Evolutionary conservation across 2,888 invertebrate species (phyloP), one percentile per base, ranked within the genome.

Genomic region (Cepaea hortensis): DNA sequence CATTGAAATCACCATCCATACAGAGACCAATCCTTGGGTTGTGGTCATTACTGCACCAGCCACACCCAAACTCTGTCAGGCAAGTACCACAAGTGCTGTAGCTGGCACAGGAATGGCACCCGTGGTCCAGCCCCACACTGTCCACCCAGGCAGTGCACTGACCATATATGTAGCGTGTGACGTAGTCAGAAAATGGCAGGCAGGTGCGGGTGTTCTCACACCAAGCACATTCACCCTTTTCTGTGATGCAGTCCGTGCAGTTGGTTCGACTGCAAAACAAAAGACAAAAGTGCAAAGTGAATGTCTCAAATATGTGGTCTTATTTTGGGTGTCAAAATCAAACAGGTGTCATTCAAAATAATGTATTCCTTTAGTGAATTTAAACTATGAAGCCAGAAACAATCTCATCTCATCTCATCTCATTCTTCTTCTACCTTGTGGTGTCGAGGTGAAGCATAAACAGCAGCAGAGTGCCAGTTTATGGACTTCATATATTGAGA

Each of bases 131-230:
- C 20, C 89, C 91, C 84, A 93, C 93, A 87, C 93, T 93, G 94
- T 98, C 98, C 88, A 98, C 96, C 98, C 98, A 98, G 94, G 98
- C 97, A 72, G 97, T 96, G 92, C 98, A 98, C 93, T 97, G 96
- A 0, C 98, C 98, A 94, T 98, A 98, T 93, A 98, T 97, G 95
- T 97, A 98, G 93, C 98, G 97, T 90, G 98, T 97, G 11, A 98
- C 98, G 94, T 98, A 98, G 1, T 98, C 97, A n/a, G 98, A 97
- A 94, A 98, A 98, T 90, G 98, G 97, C 94, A 98, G 98, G 94
- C 98, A 98, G 93, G 97, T 97, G 89, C 94, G 96, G 0, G 97
- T 97, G 50, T 98, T 97, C 93, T 98, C 97, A 94, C 98, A 98
- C 98, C 98, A 98, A 0, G 98, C 98, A 94, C 98, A 98, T 88